These are phyloP conservation scores for Leucoma salicis DNA, from an alignment of 2,888 invertebrate species.

Conservation along the genomic window DNA sequence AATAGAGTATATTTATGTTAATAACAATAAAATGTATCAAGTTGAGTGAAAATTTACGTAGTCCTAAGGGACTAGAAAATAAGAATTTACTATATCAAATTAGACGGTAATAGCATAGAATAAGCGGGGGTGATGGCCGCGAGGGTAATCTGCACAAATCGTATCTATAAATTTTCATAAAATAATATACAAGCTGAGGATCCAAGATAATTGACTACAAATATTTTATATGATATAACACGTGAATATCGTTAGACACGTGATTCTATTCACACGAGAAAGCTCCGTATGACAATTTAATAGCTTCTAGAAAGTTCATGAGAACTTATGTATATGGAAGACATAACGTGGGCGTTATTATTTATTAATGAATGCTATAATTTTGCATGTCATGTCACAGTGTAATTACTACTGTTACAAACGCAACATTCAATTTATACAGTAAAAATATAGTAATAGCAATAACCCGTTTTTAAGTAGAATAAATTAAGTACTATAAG, in stretches of 20 bases:
- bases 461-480: too few species aligned
- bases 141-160: neutral
- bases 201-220: conserved; percentile 14
- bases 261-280: conserved; percentile 28
- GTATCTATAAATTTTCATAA: conserved; percentile 1
- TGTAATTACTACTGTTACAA: too few species aligned
- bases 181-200: neutral
- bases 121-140: neutral
- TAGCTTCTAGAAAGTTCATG: conserved; percentile 31
- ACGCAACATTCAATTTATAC: too few species aligned
- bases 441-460: too few species aligned
- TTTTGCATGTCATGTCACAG: conserved; percentile 11
- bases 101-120: neutral
- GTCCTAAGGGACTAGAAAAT: too few species aligned
- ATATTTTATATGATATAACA: conserved; percentile 14
- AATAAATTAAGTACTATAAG: too few species aligned
- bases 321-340: conserved; percentile 11
- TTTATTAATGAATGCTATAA: conserved; percentile 3
- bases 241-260: conserved; percentile 11
- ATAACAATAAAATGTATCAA: too few species aligned
- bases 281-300: conserved; percentile 21
- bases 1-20: too few species aligned
- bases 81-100: neutral
- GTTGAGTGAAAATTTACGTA: too few species aligned
- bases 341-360: neutral